A percentile compares a stretch with the other conserved stretches of the same genome.
These are phyloP conservation scores for Proales similis DNA, from an alignment of 1,140 invertebrate genomes.

Conservation along the genomic window DNA sequence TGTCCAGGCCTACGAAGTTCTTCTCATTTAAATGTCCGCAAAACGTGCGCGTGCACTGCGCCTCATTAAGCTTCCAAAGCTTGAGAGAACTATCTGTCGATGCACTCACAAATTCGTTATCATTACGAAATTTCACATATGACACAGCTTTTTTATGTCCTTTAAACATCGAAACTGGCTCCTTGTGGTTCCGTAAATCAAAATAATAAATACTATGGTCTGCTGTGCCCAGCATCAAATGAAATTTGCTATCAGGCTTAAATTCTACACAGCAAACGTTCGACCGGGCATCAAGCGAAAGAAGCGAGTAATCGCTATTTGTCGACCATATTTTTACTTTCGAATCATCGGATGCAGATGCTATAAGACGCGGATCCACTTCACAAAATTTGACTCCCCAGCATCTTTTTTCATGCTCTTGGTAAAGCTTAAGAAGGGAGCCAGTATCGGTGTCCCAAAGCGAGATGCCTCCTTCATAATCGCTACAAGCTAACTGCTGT, in stretches of 20 bases:
- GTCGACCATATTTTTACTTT: conserved; percentile 85
- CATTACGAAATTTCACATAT: conserved; percentile 87
- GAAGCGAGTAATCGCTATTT: conserved; percentile 75
- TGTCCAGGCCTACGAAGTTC: conserved; percentile 92
- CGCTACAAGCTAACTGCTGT: conserved; percentile 76
- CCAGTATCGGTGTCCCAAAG: conserved; percentile 81
- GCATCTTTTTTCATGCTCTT: conserved; percentile 89
- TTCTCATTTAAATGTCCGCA: conserved; percentile 91
- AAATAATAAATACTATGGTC: conserved; percentile 96
- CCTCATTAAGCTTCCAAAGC: conserved; percentile 77
- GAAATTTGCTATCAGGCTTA: conserved; percentile 74
- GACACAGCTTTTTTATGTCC: conserved; percentile 90
- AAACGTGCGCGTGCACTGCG: conserved; percentile 72
- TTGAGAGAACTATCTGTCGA: conserved; percentile 89
- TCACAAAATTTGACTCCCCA: conserved; percentile 95
- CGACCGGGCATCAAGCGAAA: conserved; percentile 77
- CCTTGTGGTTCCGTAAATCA: conserved; percentile 76
- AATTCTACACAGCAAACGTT: conserved; percentile 96
- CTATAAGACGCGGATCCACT: conserved; percentile 78
- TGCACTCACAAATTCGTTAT: conserved; percentile 80
- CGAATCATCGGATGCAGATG: conserved; percentile 87
- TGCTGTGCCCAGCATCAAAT: conserved; percentile 85
- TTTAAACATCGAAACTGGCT: conserved; percentile 73
- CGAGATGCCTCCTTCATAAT: conserved; percentile 87
- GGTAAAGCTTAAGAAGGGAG: conserved; percentile 53